These are phyloP conservation scores for Acronicta aceris DNA, from an alignment of 2,888 invertebrate genomes.

Conservation along the genomic window DNA sequence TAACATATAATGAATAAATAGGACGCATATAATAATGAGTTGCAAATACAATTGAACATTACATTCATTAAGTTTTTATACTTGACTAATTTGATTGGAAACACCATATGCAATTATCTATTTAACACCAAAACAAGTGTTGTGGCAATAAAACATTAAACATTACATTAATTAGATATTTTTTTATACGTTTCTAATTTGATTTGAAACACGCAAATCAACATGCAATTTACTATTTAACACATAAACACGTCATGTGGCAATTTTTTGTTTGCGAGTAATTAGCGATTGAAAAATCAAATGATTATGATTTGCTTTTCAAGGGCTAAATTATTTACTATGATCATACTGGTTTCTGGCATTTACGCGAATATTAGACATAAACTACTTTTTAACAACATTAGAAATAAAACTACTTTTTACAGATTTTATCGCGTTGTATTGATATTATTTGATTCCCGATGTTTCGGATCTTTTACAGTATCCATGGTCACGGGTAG, in stretches of 20 bases:
- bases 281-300: conserved; percentile 7
- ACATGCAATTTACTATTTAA: conserved; percentile 22
- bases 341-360: neutral
- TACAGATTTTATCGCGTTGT: too few species aligned
- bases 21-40: neutral
- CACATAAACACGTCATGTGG: conserved; percentile 7
- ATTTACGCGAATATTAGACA: conserved; percentile 12
- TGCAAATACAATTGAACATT: conserved; percentile 20
- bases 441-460: too few species aligned
- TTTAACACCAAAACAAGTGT: conserved; percentile 17
- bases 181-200: conserved; percentile 26
- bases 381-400: too few species aligned
- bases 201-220: conserved; percentile 7
- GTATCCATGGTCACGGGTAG: too few species aligned
- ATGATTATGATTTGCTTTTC: neutral
- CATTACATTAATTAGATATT: conserved; percentile 3
- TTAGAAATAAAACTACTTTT: too few species aligned
- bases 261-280: conserved; percentile 5
- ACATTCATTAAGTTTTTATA: conserved; percentile 4
- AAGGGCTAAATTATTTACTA: neutral
- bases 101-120: conserved; percentile 13
- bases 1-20: neutral
- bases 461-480: too few species aligned
- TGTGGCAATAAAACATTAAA: conserved; percentile 7
- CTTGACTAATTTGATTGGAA: conserved; percentile 28